Percentiles rank a stretch among this genome's conserved stretches.
phyloP scores from a whole-genome alignment of 1,140 invertebrate species.

The Chrysopa pallens region DNA sequence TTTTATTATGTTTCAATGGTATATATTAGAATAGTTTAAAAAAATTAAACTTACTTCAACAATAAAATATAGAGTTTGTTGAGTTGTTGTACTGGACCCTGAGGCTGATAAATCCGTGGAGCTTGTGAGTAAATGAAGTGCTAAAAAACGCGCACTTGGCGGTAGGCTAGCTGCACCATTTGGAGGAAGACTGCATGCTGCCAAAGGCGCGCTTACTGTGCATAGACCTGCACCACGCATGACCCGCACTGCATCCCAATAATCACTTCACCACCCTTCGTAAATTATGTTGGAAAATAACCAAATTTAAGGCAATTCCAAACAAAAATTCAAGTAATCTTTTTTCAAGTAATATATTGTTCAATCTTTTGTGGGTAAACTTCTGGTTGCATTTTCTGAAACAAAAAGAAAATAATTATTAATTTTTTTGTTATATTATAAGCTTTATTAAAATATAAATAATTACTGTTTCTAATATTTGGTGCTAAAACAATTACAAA shows the following conservation, averaged over 20 bases:
- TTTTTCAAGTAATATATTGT: background rate
- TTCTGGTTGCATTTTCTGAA: background rate
- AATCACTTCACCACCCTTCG: conserved; percentile 8
- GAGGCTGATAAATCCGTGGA: conserved; percentile 3
- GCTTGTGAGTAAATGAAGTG: conserved; percentile 37
- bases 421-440: no score
- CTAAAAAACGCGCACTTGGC: conserved; percentile 37
- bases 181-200: conserved; percentile 21
- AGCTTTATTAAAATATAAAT: no score
- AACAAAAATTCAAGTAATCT: conserved; percentile 3
- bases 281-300: no score
- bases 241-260: conserved; percentile 22
- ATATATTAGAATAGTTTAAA: no score
- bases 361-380: background rate
- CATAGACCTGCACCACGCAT: conserved; percentile 23
- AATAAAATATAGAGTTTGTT: conserved; percentile 40
- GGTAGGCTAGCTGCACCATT: conserved; percentile 21
- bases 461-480: no score
- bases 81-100: conserved; percentile 2
- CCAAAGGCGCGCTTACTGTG: conserved; percentile 25
- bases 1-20: no score
- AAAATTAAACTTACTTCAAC: conserved; percentile 28
- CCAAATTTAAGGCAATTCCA: conserved; percentile 4
- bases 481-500: no score
- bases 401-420: no score